Evolutionary conservation across 2,113 vertebrate genomes (phyloP).

Genomic region (Colius striatus): DNA sequence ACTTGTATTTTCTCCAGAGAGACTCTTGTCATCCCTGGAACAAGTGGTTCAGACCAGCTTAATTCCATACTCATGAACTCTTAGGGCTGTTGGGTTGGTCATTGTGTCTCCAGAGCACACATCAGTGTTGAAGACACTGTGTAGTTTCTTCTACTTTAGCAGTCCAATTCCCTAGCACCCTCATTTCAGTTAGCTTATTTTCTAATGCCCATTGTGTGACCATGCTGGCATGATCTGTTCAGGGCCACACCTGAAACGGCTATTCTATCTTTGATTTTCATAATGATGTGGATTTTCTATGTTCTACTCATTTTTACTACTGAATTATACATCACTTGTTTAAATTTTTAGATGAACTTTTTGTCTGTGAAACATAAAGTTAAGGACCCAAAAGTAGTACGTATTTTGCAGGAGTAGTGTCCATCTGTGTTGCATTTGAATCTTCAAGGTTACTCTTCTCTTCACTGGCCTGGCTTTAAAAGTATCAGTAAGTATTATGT

Average conservation of each 20-base stretch:
- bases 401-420: constrained; percentile 60
- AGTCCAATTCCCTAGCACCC: neutral
- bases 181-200: neutral
- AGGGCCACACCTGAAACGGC: no score
- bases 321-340: neutral
- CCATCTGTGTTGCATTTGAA: constrained; percentile 58
- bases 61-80: neutral
- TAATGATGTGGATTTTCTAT: neutral
- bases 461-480: constrained; percentile 59
- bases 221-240: neutral
- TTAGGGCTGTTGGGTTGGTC: neutral
- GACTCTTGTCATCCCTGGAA: neutral
- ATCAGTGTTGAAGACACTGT: neutral
- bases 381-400: constrained; percentile 41
- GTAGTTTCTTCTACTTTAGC: neutral
- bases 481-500: constrained; percentile 55
- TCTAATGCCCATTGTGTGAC: neutral
- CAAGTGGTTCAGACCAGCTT: neutral
- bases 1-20: neutral
- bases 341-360: constrained; percentile 74
- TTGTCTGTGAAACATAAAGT: constrained; percentile 59
- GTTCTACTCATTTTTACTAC: neutral
- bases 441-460: constrained; percentile 55
- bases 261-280: neutral
- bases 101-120: neutral